phyloP scores from a whole-genome alignment of 1,140 invertebrate species.

The Varroa destructor region DNA sequence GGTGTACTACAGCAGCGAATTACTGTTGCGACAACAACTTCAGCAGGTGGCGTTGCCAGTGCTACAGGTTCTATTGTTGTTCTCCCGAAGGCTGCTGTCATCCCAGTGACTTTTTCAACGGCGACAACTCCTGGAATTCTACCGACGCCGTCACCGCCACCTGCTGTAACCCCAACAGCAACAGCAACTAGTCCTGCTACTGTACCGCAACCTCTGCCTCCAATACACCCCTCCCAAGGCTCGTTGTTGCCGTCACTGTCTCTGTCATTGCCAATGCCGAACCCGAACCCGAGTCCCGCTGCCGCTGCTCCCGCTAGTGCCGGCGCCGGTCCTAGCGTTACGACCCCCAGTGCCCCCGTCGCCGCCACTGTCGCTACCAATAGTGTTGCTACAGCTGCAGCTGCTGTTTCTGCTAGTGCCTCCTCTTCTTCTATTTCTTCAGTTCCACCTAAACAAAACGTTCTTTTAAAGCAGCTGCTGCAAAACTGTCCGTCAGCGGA shows the following conservation, averaged over 20 bases:
- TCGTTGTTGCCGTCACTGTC: background rate
- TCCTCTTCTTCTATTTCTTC: constrained; percentile 32
- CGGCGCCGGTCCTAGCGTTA: constrained; percentile 13
- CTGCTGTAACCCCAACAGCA: constrained; percentile 25
- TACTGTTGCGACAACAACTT: no score
- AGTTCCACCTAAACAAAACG: constrained; percentile 51
- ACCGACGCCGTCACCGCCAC: constrained; percentile 39
- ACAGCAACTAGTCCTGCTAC: constrained; percentile 29
- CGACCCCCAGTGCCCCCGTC: background rate
- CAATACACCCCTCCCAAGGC: no score
- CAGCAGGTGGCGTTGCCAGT: no score
- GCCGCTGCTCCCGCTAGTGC: constrained; percentile 26
- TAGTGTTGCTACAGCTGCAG: constrained; percentile 26
- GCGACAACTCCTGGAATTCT: constrained; percentile 31
- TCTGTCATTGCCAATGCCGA: constrained; percentile 7
- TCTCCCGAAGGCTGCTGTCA: constrained; percentile 29
- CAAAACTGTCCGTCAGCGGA: constrained; percentile 54
- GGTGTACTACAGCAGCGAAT: no score
- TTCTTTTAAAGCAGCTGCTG: constrained; percentile 70
- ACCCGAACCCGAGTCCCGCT: constrained; percentile 18
- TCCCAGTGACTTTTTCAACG: no score
- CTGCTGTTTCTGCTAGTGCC: constrained; percentile 37
- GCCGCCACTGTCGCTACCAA: constrained; percentile 32
- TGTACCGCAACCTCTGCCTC: constrained; percentile 35
- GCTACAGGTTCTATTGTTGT: constrained; percentile 25